Evolutionary conservation across 2,797 vertebrate species (phyloP).

Genomic region (Amblyraja radiata): DNA sequence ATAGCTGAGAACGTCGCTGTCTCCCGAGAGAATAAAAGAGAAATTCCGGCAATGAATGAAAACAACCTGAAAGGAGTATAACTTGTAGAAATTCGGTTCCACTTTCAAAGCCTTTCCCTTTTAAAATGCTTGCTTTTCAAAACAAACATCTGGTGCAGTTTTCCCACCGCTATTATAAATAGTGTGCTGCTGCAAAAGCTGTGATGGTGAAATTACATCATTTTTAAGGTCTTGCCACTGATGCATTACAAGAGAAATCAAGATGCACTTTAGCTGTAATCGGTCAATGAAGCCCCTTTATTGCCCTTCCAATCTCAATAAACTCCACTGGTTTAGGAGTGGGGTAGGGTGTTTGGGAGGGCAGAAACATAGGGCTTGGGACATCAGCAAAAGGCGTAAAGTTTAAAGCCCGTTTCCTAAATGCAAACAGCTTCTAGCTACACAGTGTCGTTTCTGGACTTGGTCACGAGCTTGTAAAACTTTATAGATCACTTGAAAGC

Average conservation of each 20-base stretch:
- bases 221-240: constrained; percentile 42
- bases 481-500: neutral
- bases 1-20: constrained; percentile 35
- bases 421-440: constrained; percentile 50
- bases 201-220: constrained; percentile 40
- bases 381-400: constrained; percentile 67
- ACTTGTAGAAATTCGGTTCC: neutral
- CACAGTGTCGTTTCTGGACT: constrained; percentile 53
- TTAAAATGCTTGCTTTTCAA: constrained; percentile 28
- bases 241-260: constrained; percentile 41
- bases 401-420: constrained; percentile 57
- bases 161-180: constrained; percentile 39
- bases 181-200: constrained; percentile 39
- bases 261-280: constrained; percentile 43
- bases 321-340: constrained; percentile 46
- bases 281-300: constrained; percentile 41
- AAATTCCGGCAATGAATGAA: constrained; percentile 32
- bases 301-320: constrained; percentile 42
- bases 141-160: constrained; percentile 30
- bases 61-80: constrained; percentile 35
- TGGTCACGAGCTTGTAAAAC: constrained; percentile 45
- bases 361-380: neutral
- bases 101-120: constrained; percentile 28
- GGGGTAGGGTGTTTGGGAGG: neutral
- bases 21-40: constrained; percentile 28